Evolutionary conservation across 2,888 invertebrate genomes (phyloP), one percentile per base, ranked within the genome.

Genomic region (Caenorhabditis sp.): DNA sequence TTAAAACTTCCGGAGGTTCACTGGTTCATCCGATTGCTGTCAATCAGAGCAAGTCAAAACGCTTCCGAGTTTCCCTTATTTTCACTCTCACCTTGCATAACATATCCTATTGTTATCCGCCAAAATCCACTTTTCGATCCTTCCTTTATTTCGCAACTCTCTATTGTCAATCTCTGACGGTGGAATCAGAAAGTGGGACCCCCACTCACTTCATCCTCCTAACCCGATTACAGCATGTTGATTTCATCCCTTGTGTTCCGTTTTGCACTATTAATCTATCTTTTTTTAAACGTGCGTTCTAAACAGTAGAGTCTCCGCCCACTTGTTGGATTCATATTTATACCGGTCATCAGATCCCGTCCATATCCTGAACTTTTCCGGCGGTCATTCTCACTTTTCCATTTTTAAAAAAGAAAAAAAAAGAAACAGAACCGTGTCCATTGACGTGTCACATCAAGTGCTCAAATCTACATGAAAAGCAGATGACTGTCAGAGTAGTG

Each of bases 381-480:
- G n/a, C 45, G 37, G 45, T 35, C 26, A 17, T 50, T 43, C 15
- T 32, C 35, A n/a, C 11, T 30, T 35, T 37, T 39, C 22, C 35
- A 15, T 17, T 39, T 24, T 61, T 20, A 35, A n/a, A 66, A 41
- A 58, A 41, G 58, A 52, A 17, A 39, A 50, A 35, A n/a, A 66
- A 41, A 58, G 32, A 58, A 52, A 17, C 48, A 50, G 41, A 58
- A 50, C 50, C 50, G 56, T 52, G 37, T 30, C 43, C 11, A 53
- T 27, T 70, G 53, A 70, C 70, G 56, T 70, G 50, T 70, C 59
- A 70, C 50, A 53, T 70, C 52, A 59, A 70, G n/a, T 59, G 70
- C 70, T 70, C 70, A 70, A 70, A 70, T 70, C 70, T 59, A 59
- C 70, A 70, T 70, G 53, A 59, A 53, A 59, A 45, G 52, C 59